Evolutionary conservation across 2,113 vertebrate species (phyloP).

Genomic region (Neoarius graeffei): DNA sequence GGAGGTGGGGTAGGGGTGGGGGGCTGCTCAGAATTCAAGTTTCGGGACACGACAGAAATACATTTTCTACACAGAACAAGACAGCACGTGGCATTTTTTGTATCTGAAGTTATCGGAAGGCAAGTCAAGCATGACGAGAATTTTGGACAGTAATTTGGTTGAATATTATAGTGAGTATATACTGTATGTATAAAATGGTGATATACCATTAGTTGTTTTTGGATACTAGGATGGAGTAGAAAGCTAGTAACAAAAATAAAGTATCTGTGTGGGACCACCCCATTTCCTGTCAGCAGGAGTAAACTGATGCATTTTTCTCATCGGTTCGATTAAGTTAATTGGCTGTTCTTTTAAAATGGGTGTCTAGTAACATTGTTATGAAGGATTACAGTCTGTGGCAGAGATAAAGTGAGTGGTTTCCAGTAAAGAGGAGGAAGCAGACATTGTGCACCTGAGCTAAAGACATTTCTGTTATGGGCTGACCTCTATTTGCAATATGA

Average conservation of each 20-base stretch:
- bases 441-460: constrained; percentile 27
- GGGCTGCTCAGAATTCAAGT: too few relatives aligned
- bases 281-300: constrained; percentile 11
- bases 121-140: background rate
- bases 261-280: background rate
- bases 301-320: constrained; percentile 29
- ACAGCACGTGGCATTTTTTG: background rate
- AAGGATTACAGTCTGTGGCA: constrained; percentile 22
- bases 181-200: background rate
- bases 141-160: background rate
- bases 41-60: background rate
- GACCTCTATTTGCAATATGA: constrained; percentile 35
- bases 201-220: constrained; percentile 21
- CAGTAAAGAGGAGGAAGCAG: constrained; percentile 31
- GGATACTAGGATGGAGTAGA: constrained; percentile 15
- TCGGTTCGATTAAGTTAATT: constrained; percentile 44
- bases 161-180: background rate
- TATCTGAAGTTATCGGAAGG: background rate
- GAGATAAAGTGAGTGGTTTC: constrained; percentile 36
- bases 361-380: constrained; percentile 40
- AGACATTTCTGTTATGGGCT: constrained; percentile 24
- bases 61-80: background rate
- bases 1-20: too few relatives aligned
- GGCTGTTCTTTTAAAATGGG: constrained; percentile 17
- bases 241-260: constrained; percentile 24